Conservation (phyloP, 2,113 vertebrate species). For the Macaca nemestrina region DNA sequence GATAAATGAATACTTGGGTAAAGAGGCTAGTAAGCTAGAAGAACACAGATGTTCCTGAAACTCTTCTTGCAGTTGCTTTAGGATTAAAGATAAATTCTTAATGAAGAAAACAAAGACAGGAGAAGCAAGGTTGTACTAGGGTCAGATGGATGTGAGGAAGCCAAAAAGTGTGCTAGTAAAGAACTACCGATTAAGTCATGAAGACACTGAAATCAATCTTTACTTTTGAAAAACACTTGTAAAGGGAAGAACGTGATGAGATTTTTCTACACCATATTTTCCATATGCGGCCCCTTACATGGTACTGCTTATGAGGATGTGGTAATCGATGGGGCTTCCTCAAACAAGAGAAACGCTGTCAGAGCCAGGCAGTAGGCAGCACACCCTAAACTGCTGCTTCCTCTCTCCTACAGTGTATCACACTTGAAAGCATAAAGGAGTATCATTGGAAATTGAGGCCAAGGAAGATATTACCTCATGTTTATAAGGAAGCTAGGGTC, state of each 20-base stretch:
- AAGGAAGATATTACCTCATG: background rate
- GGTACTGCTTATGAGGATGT: background rate
- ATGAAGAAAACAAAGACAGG: conserved; percentile 15
- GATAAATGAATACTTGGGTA: background rate
- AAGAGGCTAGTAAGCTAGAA: background rate
- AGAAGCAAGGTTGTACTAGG: background rate
- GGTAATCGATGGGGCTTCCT: background rate
- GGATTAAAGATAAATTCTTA: conserved; percentile 13
- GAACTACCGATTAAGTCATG: background rate
- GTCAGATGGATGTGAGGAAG: background rate
- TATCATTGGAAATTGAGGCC: background rate
- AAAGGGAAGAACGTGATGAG: background rate
- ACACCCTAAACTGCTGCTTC: background rate
- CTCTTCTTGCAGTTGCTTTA: background rate
- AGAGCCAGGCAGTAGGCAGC: background rate
- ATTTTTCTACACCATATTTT: background rate
- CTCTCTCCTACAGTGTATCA: background rate
- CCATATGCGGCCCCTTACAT: background rate
- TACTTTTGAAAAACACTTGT: conserved; percentile 5
- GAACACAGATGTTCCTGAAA: background rate
- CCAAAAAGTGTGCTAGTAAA: background rate
- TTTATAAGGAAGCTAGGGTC: background rate
- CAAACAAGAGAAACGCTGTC: background rate
- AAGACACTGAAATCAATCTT: background rate
- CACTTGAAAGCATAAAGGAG: background rate